These are phyloP conservation scores for Ypsolopha scabrella DNA, from an alignment of 2,888 invertebrate species.

Conservation along the genomic window DNA sequence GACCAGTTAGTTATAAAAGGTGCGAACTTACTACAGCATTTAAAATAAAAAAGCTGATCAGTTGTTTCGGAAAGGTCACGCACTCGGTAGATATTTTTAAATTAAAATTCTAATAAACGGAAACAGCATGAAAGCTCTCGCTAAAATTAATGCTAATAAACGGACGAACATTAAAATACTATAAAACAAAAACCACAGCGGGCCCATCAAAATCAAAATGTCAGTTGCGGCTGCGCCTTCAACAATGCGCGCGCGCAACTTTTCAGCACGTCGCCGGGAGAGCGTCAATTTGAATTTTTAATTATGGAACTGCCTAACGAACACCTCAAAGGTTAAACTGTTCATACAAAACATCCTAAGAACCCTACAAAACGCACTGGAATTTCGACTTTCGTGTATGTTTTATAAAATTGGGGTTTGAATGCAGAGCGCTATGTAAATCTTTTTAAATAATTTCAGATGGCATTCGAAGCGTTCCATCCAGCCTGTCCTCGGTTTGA, in stretches of 20 bases:
- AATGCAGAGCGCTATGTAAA: constrained; percentile 14
- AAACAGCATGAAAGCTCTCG: background rate
- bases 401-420: constrained; percentile 10
- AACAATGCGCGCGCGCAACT: constrained; percentile 25
- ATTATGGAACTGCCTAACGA: constrained; percentile 58
- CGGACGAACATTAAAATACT: background rate
- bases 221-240: constrained; percentile 24
- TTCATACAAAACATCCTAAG: constrained; percentile 11
- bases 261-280: constrained; percentile 40
- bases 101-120: background rate
- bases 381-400: constrained; percentile 18
- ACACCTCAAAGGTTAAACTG: constrained; percentile 28
- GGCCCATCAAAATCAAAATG: constrained; percentile 8
- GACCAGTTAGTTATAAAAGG: too few species aligned
- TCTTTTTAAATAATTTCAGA: constrained; percentile 25
- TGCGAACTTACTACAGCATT: too few species aligned
- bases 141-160: background rate
- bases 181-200: constrained; percentile 2
- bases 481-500: constrained; percentile 44
- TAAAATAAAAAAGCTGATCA: too few species aligned
- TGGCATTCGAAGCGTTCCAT: constrained; percentile 38
- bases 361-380: background rate
- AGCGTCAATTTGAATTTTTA: constrained; percentile 52
- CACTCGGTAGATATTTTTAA: too few species aligned
- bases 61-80: too few species aligned